Conservation (phyloP, 35 echinoderm and acorn worm genomes). For the Chiridota heheva region DNA sequence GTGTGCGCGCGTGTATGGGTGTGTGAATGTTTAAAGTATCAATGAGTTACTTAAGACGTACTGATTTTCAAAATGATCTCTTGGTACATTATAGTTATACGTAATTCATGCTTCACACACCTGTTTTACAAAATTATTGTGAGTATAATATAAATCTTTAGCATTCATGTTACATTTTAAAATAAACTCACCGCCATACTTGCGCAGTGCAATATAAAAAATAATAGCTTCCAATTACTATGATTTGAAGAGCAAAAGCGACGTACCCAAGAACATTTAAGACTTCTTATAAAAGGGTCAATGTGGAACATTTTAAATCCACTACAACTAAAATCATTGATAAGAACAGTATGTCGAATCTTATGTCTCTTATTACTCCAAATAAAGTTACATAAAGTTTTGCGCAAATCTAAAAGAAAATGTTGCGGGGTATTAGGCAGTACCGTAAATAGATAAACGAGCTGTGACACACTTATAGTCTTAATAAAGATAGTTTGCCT, state of each 20-base stretch:
- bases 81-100: neutral
- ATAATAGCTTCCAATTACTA: constrained; percentile 2
- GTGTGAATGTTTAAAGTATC: no score
- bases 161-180: constrained; percentile 6
- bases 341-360: no score
- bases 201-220: neutral
- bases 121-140: neutral
- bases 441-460: neutral
- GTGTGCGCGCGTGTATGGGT: no score
- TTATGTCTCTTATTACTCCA: no score
- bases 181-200: neutral
- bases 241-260: neutral
- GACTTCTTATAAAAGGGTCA: neutral
- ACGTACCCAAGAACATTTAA: neutral
- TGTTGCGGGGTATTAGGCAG: neutral
- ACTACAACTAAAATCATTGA: no score
- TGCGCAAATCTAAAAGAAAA: no score
- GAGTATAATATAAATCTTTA: neutral
- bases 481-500: neutral
- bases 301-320: no score
- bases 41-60: neutral
- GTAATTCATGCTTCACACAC: neutral
- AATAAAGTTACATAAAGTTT: no score
- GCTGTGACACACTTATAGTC: neutral
- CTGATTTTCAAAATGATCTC: neutral